Conservation (phyloP, 1,140 invertebrate genomes). For the Agraylea sexmaculata region DNA sequence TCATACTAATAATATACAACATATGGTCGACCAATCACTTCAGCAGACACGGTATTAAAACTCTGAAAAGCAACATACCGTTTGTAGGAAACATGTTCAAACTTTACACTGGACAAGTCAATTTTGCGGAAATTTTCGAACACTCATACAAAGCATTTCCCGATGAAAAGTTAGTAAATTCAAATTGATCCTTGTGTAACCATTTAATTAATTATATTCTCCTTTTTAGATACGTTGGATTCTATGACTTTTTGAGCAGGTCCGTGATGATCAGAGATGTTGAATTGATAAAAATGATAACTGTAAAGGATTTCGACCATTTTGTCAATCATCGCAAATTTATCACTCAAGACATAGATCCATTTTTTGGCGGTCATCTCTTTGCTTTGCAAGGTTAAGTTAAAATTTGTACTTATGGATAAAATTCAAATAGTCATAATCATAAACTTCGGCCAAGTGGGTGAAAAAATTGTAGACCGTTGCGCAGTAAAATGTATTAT, state of each 20-base stretch:
- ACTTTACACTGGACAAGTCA: not conserved
- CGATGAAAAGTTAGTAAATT: constrained; percentile 17
- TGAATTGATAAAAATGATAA: constrained; percentile 46
- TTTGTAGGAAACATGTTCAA: constrained; percentile 8
- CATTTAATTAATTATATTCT: not conserved
- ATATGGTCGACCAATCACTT: constrained; percentile 5
- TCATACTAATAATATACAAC: not conserved
- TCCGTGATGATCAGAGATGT: constrained; percentile 44
- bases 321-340: constrained; percentile 45
- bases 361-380: constrained; percentile 41
- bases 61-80: not conserved
- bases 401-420: not conserved
- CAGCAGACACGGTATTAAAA: constrained; percentile 11
- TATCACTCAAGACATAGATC: constrained; percentile 34
- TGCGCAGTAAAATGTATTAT: not conserved
- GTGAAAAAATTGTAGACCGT: not conserved
- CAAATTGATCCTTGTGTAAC: not conserved
- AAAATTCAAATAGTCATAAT: not conserved
- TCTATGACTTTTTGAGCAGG: constrained; percentile 40
- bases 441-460: not conserved
- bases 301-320: constrained; percentile 52
- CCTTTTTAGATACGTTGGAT: constrained; percentile 37
- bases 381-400: constrained; percentile 37
- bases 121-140: constrained; percentile 1
- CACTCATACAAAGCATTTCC: constrained; percentile 10